Conservation (phyloP, 2,113 vertebrate species). For the Nibea albiflora region DNA sequence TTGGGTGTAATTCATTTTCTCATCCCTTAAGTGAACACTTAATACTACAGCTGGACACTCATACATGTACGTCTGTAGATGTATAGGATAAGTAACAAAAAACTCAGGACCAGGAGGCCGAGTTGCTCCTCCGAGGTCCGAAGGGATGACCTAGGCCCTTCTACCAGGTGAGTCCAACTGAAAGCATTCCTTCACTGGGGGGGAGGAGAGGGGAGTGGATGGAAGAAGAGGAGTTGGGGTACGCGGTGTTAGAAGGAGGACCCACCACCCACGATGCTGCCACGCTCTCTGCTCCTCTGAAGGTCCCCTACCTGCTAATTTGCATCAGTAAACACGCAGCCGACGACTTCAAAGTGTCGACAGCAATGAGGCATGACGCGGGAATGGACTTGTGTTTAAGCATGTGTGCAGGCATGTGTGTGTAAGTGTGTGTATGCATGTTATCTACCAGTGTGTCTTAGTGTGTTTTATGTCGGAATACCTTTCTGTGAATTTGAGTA, state of each 20-base stretch:
- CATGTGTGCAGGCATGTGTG: slow-evolving; percentile 54
- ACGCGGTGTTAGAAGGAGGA: slow-evolving; percentile 17
- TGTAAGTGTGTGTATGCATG: slow-evolving; percentile 9
- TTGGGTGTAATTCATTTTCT: neutral
- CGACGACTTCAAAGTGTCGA: slow-evolving; percentile 78
- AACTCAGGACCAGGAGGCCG: neutral
- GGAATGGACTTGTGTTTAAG: slow-evolving; percentile 71
- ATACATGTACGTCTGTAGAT: too few relatives aligned
- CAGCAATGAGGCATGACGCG: slow-evolving; percentile 73
- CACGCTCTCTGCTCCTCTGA: slow-evolving; percentile 76
- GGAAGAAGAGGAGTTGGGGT: slow-evolving; percentile 41
- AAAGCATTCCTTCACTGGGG: slow-evolving; percentile 71
- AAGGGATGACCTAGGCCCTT: slow-evolving; percentile 29
- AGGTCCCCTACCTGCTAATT: slow-evolving; percentile 79
- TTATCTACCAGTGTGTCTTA: slow-evolving; percentile 2
- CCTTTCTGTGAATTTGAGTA: neutral
- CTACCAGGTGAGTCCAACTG: slow-evolving; percentile 55
- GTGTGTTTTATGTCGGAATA: slow-evolving; percentile 8
- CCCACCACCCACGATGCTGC: slow-evolving; percentile 72
- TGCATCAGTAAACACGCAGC: slow-evolving; percentile 84
- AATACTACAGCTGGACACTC: neutral
- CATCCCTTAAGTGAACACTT: neutral
- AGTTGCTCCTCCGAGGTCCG: neutral
- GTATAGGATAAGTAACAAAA: neutral
- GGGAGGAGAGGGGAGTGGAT: slow-evolving; percentile 2